Evolutionary conservation across 2,113 vertebrate genomes (phyloP), one percentile per base, ranked within the genome.

Genomic region (Hyaena hyaena): DNA sequence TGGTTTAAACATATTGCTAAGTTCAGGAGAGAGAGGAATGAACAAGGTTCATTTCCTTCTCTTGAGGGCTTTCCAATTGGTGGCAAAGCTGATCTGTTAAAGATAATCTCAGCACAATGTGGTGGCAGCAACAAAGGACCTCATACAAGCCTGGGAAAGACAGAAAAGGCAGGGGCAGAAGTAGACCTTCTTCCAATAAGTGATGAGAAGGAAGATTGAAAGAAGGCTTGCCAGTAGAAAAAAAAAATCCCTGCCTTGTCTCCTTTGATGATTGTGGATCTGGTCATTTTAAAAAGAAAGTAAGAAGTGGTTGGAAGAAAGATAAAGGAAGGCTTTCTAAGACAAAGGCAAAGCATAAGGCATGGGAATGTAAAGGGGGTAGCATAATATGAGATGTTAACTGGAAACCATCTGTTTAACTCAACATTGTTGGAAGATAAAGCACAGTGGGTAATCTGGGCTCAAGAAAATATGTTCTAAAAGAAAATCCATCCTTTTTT

Each of bases 311-410:
- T 74, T 95, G 26, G 9, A 69, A 1, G 35, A 81, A 68, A 66
- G 24, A 61, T 35, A 81, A 68, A 45, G 55, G n/a, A 96, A 76
- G 45, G 10, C 11, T 90, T 93, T 86, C 58, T 35, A 95, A 69
- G 71, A 31, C 19, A 77, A 17, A 90, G 43, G 10, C 12, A 95
- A 93, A 87, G 43, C 39, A 24, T 21, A 92, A 66, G 3, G 1
- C 33, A n/a, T 43, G 10, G 23, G 39, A 39, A 19, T 65, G 10
- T 55, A 48, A 68, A 85, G 71, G 10, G 58, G 50, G 33, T n/a
- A 26, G 9, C 58, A 65, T 8, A 33, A 33, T 9, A 58, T 16
- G 19, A 53, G 11, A 35, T 28, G 5, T n/a, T 39, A 43, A 61
- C 15, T 43, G 19, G n/a, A 86, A 82, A 83, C 10, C 58, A 63